Evolutionary conservation across 1,140 invertebrate species (phyloP).

Genomic region (Parasteatoda tepidariorum): DNA sequence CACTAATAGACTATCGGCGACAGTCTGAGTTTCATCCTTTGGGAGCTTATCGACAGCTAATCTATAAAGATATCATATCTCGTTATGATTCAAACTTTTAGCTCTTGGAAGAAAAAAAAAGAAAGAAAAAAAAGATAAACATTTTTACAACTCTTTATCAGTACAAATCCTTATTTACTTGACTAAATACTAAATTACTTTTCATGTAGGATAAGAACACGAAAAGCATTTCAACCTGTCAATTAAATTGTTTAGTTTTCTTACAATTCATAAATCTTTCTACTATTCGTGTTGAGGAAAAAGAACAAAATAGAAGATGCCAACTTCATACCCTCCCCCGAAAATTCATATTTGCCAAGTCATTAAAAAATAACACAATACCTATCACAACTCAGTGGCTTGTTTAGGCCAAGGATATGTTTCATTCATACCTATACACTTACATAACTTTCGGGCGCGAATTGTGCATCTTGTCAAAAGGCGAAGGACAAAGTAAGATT

Average conservation of each 20-base stretch:
- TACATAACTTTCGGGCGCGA: background rate
- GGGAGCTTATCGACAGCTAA: too few species aligned
- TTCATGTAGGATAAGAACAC: constrained; percentile 15
- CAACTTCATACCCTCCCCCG: background rate
- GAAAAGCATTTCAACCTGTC: background rate
- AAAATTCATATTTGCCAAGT: background rate
- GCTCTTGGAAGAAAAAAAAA: too few species aligned
- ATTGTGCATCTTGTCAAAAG: background rate
- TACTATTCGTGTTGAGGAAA: too few species aligned
- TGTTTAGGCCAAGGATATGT: constrained; percentile 9
- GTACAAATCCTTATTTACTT: background rate
- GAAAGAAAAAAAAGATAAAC: too few species aligned
- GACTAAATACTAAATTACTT: background rate
- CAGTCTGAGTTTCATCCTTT: too few species aligned
- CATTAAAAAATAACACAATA: constrained; percentile 11
- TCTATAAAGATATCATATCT: too few species aligned
- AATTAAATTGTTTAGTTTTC: background rate
- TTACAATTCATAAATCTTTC: background rate
- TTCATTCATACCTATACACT: constrained; percentile 4
- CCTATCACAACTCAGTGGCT: constrained; percentile 11
- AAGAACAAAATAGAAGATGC: too few species aligned
- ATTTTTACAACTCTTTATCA: too few species aligned
- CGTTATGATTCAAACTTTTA: too few species aligned
- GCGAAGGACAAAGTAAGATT: background rate
- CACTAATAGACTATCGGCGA: too few species aligned